Base-by-base conservation (phyloP, 1,140 invertebrate species). In the Copidosoma floridanum region DNA sequence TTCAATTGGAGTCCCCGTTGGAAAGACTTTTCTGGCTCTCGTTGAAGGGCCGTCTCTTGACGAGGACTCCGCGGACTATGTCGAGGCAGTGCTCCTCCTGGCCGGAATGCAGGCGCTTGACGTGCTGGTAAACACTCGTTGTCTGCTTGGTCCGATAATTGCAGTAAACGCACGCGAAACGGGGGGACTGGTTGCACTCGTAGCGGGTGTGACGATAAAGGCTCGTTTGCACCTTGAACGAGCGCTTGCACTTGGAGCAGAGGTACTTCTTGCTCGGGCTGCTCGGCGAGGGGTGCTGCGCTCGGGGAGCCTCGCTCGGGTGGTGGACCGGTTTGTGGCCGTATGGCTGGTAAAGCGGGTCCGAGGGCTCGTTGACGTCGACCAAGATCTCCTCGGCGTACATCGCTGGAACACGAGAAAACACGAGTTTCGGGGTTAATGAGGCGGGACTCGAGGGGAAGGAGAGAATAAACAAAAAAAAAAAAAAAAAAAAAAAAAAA, bases 141-240 rank as follows among this genome's bases (percentile, higher is more conserved):
- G 53, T 52, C 8, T 57, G 47, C 16, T 62, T 62, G 18, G 60
- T 48, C 0, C 46, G 20, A n/a, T 62, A 62, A 1, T 18, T 18
- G 2, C 54, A 62, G 18, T 62, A 62, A 2, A n/a, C 21, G 23
- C 53, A 62, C 2, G 32, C 54, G 20, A 58, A 63, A 3, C 54
- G 20, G 1, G 61, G 55, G 27, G 41, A 27, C 32, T 57, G 37
- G 6, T 40, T 37, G 18, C 61, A 63, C 32, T 63, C 55, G 48
- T 53, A 52, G 1, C 54, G 44, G 23, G 47, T 44, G 37, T 62
- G 60, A n/a, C 60, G 43, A 2, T 51, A 56, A 0, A 62, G 53
- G 12, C 60, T 56, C 26, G 53, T 56, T 21, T 56, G 52, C 1
- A 61, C 52, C 23, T 40, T 61, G 44, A 61, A 61, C 4, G 44